Conservation (phyloP, 2,888 invertebrate genomes). For the Icerya purchasi region DNA sequence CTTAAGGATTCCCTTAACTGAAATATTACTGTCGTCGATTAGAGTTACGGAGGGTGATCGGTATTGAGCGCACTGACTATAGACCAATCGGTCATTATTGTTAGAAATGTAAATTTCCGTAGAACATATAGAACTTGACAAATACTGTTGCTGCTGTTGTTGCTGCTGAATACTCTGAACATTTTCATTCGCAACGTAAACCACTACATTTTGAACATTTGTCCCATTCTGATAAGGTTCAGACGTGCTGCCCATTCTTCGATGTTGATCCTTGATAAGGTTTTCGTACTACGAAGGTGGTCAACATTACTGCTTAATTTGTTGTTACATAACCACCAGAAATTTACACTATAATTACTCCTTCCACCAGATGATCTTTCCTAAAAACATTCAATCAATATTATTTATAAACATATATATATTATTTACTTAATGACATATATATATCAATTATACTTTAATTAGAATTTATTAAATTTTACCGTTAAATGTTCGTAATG, state of each 20-base stretch:
- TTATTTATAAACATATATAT: too few species aligned
- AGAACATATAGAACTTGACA: conserved; percentile 7
- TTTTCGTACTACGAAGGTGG: conserved; percentile 11
- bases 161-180: conserved; percentile 7
- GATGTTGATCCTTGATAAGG: conserved; percentile 8
- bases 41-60: conserved; percentile 10
- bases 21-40: not conserved
- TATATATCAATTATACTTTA: too few species aligned
- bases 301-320: conserved; percentile 12
- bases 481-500: not conserved
- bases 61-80: conserved; percentile 7
- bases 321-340: conserved; percentile 13
- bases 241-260: conserved; percentile 14
- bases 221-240: conserved; percentile 13
- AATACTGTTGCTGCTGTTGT: conserved; percentile 7
- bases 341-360: conserved; percentile 3
- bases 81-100: conserved; percentile 8
- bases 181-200: conserved; percentile 13
- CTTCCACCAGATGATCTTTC: conserved; percentile 10
- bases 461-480: too few species aligned
- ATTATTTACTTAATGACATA: too few species aligned
- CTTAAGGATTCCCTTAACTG: not conserved
- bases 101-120: not conserved
- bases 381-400: too few species aligned
- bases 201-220: conserved; percentile 9